A percentile compares a stretch with the other conserved stretches of the same genome.
Evolutionary conservation across 2,113 vertebrate species (phyloP).

Genomic region (Echinops telfairi): DNA sequence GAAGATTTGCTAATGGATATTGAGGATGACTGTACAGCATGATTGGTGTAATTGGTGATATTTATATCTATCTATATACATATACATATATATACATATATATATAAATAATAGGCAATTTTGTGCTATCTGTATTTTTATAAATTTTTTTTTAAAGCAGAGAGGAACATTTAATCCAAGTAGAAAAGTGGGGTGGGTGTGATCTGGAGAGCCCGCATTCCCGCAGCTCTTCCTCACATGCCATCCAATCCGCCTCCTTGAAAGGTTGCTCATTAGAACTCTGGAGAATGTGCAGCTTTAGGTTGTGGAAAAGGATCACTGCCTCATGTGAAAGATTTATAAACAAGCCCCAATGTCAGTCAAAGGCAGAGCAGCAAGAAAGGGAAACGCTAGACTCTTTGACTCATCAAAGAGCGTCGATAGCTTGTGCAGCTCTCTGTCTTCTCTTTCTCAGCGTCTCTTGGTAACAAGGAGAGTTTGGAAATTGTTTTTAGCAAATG

Average conservation of each 20-base stretch:
- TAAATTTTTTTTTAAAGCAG: neutral
- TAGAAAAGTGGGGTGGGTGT: neutral
- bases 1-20: neutral
- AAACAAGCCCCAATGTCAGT: conserved; percentile 73
- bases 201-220: neutral
- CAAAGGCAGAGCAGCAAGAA: conserved; percentile 76
- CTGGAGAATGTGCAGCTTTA: conserved; percentile 62
- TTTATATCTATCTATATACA: too few species aligned
- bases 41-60: neutral
- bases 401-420: conserved; percentile 76
- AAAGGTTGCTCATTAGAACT: conserved; percentile 62
- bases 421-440: conserved; percentile 64
- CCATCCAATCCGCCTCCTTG: neutral
- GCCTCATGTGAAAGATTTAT: conserved; percentile 80
- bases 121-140: neutral
- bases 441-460: conserved; percentile 64
- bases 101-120: neutral
- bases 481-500: conserved; percentile 66
- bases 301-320: conserved; percentile 73
- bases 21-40: neutral
- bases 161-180: neutral
- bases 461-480: conserved; percentile 77
- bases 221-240: neutral
- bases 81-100: neutral
- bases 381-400: conserved; percentile 66